Base-by-base conservation (phyloP, 2,888 invertebrate species). In the Yponomeuta sedellus region DNA sequence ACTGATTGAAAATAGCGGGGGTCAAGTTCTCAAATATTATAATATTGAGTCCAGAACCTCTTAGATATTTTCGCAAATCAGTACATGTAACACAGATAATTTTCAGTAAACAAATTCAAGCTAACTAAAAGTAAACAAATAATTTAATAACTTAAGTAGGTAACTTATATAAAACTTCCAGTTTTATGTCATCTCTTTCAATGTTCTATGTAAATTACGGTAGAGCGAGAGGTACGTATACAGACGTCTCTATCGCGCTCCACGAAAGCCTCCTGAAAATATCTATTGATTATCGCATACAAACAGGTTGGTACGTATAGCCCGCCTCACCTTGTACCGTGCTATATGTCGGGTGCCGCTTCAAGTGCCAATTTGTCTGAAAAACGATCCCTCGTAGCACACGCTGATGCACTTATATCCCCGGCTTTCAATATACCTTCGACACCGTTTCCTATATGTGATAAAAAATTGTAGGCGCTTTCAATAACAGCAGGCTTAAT, bases 261-360 rank as follows among this genome's bases (percentile, higher is more conserved):
- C 79, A 81, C 88, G 87, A 89, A 88, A 88, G 89, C 89, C 89
- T 89, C 86, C 89, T 90, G 90, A 90, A 91, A 91, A 91, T 90
- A 90, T 90, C 85, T 90, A 91, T 91, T 89, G 90, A 91, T 91
- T 91, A 90, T 86, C 82, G 87, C 89, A 89, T 83, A 88, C 80
- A 80, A 83, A 76, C 73, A 73, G 80, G 85, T 85, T 76, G 78
- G 85, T 86, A 82, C 72, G 81, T 87, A 87, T 80, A 87, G 77
- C 72, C 70, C 77, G 83, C 80, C 82, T 86, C 84, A 82, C 83
- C 84, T 82, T 78, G 86, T 83, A 80, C 81, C 83, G 85, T 16
- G 80, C 81, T 85, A 86, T 25, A 25, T 82, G 87, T 81, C 76
- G 80, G 75, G 83, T 77, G 77, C 75, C 28, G 61, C 74, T 80